Conservation (phyloP, 2,113 vertebrate species). For the Chaetorhynchus papuensis region DNA sequence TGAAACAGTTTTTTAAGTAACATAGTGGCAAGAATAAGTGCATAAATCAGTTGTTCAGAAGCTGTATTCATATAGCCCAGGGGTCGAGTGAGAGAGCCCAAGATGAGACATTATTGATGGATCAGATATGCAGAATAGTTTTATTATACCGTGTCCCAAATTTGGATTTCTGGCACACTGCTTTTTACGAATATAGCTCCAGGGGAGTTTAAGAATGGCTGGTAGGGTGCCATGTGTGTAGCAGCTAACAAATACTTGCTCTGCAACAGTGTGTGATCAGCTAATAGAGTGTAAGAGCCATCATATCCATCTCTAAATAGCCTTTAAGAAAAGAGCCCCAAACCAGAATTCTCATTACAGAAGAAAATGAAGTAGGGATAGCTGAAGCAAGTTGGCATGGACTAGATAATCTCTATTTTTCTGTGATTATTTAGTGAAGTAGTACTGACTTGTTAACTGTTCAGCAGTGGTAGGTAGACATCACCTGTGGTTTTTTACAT, state of each 20-base stretch:
- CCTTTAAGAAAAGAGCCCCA: neutral
- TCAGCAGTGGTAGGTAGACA: neutral
- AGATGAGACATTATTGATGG: neutral
- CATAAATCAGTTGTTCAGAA: neutral
- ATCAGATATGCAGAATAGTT: neutral
- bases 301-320: neutral
- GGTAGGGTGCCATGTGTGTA: neutral
- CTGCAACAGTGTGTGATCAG: neutral
- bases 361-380: neutral
- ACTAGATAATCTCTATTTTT: neutral
- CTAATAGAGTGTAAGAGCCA: neutral
- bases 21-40: neutral
- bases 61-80: neutral
- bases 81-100: neutral
- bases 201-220: neutral
- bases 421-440: neutral
- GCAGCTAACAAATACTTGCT: neutral
- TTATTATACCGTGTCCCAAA: neutral
- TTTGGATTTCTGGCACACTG: neutral
- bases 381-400: neutral
- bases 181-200: neutral
- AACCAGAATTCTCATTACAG: neutral
- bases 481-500: neutral
- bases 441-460: neutral
- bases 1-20: slow-evolving; percentile 7